A percentile compares a stretch with the other conserved stretches of the same genome.
phyloP scores from a whole-genome alignment of 2,797 vertebrate species.

The Cossypha heuglini region DNA sequence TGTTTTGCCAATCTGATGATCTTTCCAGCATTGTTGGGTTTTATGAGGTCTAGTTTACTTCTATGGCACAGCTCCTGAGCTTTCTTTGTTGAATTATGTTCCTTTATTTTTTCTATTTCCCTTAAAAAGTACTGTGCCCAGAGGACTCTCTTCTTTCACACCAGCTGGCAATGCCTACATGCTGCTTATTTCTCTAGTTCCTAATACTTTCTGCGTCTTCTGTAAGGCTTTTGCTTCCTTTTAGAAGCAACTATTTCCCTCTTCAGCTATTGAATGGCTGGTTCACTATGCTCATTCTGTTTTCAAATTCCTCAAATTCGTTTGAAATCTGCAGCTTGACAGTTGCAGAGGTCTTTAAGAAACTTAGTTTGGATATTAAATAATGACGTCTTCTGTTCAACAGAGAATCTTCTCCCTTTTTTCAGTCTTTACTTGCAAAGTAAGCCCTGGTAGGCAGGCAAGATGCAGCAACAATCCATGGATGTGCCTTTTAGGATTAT shows the following conservation, averaged over 20 bases:
- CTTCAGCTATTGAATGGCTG: background rate
- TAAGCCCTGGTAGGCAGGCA: background rate
- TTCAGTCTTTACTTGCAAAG: background rate
- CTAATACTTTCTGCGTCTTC: background rate
- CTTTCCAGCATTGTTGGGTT: constrained; percentile 25
- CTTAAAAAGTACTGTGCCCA: background rate
- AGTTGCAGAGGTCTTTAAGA: background rate
- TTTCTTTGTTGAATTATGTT: background rate
- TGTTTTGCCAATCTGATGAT: constrained; percentile 19
- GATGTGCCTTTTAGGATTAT: background rate
- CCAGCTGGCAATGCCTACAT: background rate
- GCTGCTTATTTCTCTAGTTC: background rate
- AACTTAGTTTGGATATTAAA: background rate
- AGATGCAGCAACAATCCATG: background rate
- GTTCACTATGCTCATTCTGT: background rate
- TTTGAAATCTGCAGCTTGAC: background rate
- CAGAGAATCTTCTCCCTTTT: background rate
- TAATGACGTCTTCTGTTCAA: background rate
- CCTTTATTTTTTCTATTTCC: background rate
- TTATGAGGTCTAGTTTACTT: constrained; percentile 46
- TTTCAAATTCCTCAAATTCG: background rate
- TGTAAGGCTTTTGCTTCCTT: background rate
- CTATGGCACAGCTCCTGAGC: constrained; percentile 22
- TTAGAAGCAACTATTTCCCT: background rate
- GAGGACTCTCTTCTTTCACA: constrained; percentile 1